phyloP scores from a whole-genome alignment of 1,140 invertebrate species.

The Cylas formicarius region DNA sequence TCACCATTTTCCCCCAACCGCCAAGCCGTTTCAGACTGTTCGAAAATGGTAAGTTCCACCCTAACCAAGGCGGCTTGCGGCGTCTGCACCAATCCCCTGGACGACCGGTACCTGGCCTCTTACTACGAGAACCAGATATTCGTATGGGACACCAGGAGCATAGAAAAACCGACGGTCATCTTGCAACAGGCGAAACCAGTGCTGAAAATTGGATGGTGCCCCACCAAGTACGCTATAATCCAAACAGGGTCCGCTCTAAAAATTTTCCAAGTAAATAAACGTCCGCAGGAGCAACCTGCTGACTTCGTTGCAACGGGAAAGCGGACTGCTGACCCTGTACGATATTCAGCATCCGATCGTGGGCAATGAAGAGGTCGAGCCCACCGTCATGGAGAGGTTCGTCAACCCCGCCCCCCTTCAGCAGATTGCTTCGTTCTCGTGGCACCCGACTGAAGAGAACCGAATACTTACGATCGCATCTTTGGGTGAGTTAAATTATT shows the following conservation, averaged over 20 bases:
- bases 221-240: constrained; percentile 65
- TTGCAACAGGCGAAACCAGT: constrained; percentile 64
- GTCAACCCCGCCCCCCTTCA: constrained; percentile 50
- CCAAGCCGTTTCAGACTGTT: constrained; percentile 52
- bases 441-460: constrained; percentile 75
- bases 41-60: constrained; percentile 62
- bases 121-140: constrained; percentile 72
- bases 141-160: constrained; percentile 82
- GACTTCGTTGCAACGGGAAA: constrained; percentile 67
- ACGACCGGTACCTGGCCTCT: constrained; percentile 72
- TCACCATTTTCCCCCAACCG: too few species aligned
- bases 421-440: constrained; percentile 66
- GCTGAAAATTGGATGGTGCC: constrained; percentile 78
- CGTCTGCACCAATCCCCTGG: constrained; percentile 67
- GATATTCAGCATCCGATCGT: constrained; percentile 71
- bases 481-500: constrained; percentile 42
- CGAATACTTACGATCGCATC: constrained; percentile 61
- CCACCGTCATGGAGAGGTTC: constrained; percentile 65
- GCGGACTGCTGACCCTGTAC: constrained; percentile 59
- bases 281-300: constrained; percentile 62
- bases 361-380: constrained; percentile 64
- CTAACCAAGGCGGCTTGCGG: constrained; percentile 79
- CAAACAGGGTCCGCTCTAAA: too few species aligned
- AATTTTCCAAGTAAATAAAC: too few species aligned
- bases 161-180: constrained; percentile 75